Evolutionary conservation across 37 sponge, comb jelly and placozoan genomes (phyloP).

Genomic region (Aphrocallistes beatrix): DNA sequence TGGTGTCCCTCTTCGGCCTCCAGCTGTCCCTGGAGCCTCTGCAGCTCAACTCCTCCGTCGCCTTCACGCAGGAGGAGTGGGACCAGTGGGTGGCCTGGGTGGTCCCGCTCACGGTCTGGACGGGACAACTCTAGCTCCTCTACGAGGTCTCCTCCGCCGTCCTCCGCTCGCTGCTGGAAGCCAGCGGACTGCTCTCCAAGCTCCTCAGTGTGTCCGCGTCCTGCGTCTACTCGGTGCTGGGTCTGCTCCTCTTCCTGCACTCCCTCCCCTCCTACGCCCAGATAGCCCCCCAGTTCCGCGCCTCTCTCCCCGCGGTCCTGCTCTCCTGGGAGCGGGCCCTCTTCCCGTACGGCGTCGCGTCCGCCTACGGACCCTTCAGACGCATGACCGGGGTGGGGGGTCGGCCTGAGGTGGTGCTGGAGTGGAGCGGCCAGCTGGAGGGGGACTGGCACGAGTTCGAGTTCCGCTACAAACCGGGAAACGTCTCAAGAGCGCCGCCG

Average conservation of each 20-base stretch:
- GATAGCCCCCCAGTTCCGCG: background rate
- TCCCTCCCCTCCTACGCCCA: conserved; percentile 11
- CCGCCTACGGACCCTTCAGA: conserved; percentile 81
- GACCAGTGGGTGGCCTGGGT: conserved; percentile 4
- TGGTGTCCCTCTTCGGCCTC: conserved; percentile 2
- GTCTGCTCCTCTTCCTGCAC: background rate
- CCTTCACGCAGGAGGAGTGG: background rate
- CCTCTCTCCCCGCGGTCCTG: background rate
- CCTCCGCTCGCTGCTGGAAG: background rate
- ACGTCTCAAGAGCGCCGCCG: conserved; percentile 34
- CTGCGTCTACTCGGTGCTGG: background rate
- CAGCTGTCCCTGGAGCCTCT: background rate
- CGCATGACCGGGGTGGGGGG: conserved; percentile 98
- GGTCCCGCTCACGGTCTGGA: background rate
- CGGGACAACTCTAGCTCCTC: background rate
- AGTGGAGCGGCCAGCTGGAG: conserved; percentile 47
- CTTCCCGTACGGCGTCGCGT: conserved; percentile 16
- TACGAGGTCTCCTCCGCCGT: background rate
- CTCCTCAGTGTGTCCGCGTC: background rate
- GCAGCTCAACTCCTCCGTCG: background rate
- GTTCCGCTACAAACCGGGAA: conserved; percentile 87
- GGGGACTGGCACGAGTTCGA: conserved; percentile 59
- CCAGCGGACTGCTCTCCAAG: background rate
- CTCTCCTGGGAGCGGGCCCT: background rate
- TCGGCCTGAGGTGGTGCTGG: conserved; percentile 81